Evolutionary conservation across 2,113 vertebrate species (phyloP).

Genomic region (Hemicordylus capensis): DNA sequence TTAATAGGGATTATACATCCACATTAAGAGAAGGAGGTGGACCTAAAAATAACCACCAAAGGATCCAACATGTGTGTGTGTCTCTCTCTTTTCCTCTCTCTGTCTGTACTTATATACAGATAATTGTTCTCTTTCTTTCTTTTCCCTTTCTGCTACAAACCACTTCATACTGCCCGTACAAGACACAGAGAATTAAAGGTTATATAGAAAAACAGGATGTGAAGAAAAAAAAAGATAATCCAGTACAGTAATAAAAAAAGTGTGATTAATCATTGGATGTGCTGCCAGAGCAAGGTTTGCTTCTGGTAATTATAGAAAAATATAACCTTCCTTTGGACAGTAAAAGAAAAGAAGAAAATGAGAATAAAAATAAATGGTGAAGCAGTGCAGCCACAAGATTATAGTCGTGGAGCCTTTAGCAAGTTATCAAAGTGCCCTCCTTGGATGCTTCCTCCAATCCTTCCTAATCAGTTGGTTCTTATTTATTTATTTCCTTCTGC

Average conservation of each 20-base stretch:
- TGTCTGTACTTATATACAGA: background rate
- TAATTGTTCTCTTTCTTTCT: slow-evolving; percentile 47
- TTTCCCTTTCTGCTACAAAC: slow-evolving; percentile 21
- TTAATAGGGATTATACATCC: background rate
- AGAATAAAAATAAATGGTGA: slow-evolving; percentile 27
- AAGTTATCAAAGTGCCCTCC: slow-evolving; percentile 18
- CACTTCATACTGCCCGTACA: slow-evolving; percentile 31
- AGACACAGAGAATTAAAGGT: slow-evolving; percentile 46
- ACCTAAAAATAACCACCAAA: slow-evolving; percentile 13
- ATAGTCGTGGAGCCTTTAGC: slow-evolving; percentile 25
- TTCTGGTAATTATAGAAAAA: slow-evolving; percentile 49
- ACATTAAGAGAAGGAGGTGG: background rate
- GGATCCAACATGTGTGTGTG: background rate
- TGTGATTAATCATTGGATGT: background rate
- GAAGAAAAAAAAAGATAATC: slow-evolving; percentile 47
- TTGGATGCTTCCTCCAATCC: slow-evolving; percentile 24
- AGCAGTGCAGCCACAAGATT: slow-evolving; percentile 9
- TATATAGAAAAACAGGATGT: slow-evolving; percentile 24
- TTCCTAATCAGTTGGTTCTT: slow-evolving; percentile 42
- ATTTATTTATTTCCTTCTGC: slow-evolving; percentile 40
- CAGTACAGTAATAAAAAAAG: slow-evolving; percentile 39
- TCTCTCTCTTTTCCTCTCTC: background rate
- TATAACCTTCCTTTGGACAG: slow-evolving; percentile 44
- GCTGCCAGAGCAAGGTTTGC: slow-evolving; percentile 43
- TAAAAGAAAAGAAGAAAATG: slow-evolving; percentile 31